A percentile compares a stretch with the other conserved stretches of the same genome.
phyloP scores from a whole-genome alignment of 1,140 invertebrate genomes.

The Pseudomyrmex cubaensis region DNA sequence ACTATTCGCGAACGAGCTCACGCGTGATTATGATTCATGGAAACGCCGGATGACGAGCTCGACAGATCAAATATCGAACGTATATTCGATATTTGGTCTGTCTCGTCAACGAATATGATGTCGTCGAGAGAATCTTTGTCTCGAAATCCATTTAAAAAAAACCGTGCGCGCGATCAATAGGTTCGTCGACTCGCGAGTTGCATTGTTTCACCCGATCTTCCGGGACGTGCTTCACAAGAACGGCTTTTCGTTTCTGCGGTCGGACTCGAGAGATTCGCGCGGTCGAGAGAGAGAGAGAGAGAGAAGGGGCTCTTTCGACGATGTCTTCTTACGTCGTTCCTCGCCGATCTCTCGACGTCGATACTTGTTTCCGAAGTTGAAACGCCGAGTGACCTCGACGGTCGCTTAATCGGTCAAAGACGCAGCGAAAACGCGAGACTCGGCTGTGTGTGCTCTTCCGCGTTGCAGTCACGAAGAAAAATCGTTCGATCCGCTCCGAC shows the following conservation, averaged over 20 bases:
- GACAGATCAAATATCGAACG: conserved; percentile 19
- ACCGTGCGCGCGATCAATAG: conserved; percentile 8
- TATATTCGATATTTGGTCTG: background rate
- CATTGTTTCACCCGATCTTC: conserved; percentile 49
- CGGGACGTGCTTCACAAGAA: conserved; percentile 16
- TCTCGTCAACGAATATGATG: background rate
- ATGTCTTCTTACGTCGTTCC: conserved; percentile 49
- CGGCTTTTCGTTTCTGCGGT: conserved; percentile 54
- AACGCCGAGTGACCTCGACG: conserved; percentile 48
- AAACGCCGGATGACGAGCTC: conserved; percentile 43
- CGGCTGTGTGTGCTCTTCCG: conserved; percentile 25
- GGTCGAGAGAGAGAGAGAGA: conserved; percentile 6
- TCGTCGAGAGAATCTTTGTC: background rate
- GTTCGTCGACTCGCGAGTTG: conserved; percentile 39
- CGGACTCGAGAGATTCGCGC: conserved; percentile 23
- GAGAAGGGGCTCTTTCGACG: conserved; percentile 37
- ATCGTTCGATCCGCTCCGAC: conserved; percentile 35
- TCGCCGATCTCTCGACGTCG: conserved; percentile 54
- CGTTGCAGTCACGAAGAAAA: conserved; percentile 59
- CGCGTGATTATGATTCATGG: conserved; percentile 49
- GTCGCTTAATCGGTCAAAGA: conserved; percentile 61
- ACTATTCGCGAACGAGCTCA: conserved; percentile 62
- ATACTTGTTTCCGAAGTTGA: conserved; percentile 58
- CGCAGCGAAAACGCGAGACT: conserved; percentile 37
- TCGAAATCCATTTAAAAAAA: too few relatives aligned